phyloP scores from a whole-genome alignment of 2,797 vertebrate genomes.

The Melanotaenia boesemani region DNA sequence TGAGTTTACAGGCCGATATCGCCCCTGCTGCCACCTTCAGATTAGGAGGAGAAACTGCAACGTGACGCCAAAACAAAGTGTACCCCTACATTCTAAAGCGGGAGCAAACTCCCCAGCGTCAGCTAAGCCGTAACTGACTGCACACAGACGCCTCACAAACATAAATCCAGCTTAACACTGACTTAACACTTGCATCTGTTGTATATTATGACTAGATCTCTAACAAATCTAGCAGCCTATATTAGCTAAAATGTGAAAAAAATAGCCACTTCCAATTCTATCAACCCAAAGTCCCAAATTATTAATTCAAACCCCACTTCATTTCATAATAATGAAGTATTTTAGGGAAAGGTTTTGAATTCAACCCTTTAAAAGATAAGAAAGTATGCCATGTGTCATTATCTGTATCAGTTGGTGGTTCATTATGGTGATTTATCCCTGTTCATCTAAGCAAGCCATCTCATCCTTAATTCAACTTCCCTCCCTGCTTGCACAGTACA shows the following conservation, averaged over 20 bases:
- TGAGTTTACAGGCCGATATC: no score
- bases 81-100: no score
- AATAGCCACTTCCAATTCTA: neutral
- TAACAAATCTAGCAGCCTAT: neutral
- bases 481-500: conserved; percentile 14
- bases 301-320: neutral
- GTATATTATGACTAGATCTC: neutral
- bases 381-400: conserved; percentile 3
- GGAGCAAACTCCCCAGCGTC: no score
- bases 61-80: no score
- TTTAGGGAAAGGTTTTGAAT: conserved; percentile 5
- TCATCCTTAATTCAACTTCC: conserved; percentile 30
- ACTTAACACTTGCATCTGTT: neutral
- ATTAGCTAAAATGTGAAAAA: neutral
- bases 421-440: conserved; percentile 25
- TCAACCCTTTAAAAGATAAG: conserved; percentile 12
- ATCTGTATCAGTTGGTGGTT: conserved; percentile 41
- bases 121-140: no score
- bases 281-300: neutral
- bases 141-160: neutral
- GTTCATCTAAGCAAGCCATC: conserved; percentile 22
- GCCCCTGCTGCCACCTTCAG: no score
- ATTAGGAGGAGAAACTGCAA: no score
- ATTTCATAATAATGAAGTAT: conserved; percentile 12
- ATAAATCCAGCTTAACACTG: neutral